Conservation (phyloP, 1,140 invertebrate species). For the Pogonomyrmex californicus region DNA sequence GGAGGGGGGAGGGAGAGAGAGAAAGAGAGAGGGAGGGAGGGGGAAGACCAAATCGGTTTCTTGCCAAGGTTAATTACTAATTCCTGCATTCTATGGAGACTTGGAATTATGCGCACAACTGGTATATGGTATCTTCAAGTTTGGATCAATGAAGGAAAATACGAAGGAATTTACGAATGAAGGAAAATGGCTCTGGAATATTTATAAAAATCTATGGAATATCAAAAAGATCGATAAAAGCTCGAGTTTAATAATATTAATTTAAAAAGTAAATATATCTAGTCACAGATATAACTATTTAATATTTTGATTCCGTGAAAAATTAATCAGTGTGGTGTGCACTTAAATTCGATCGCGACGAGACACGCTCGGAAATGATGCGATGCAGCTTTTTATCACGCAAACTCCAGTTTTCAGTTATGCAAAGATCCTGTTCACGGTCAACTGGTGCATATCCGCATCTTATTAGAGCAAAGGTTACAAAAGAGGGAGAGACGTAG, state of each 20-base stretch:
- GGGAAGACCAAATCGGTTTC: not conserved
- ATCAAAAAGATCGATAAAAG: not conserved
- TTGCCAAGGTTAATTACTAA: conserved; percentile 31
- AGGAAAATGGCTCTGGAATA: not conserved
- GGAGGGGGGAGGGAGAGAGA: too few relatives aligned
- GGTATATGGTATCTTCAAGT: not conserved
- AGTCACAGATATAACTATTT: not conserved
- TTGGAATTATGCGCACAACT: conserved; percentile 11
- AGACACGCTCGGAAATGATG: not conserved
- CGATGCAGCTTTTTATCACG: not conserved
- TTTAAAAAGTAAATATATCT: not conserved
- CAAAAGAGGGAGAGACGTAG: not conserved
- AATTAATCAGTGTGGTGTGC: not conserved
- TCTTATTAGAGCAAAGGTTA: not conserved
- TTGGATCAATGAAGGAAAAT: not conserved
- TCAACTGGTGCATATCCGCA: not conserved
- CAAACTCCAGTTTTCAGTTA: not conserved
- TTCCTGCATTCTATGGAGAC: conserved; percentile 30
- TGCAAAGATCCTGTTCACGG: conserved; percentile 1
- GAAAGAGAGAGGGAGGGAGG: not conserved
- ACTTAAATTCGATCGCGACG: not conserved
- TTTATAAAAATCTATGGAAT: not conserved
- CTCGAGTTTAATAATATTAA: not conserved
- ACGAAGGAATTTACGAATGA: not conserved
- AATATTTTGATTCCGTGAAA: not conserved